These are phyloP conservation scores for Danio aesculapii DNA, from an alignment of 2,797 vertebrate genomes.

Conservation along the genomic window DNA sequence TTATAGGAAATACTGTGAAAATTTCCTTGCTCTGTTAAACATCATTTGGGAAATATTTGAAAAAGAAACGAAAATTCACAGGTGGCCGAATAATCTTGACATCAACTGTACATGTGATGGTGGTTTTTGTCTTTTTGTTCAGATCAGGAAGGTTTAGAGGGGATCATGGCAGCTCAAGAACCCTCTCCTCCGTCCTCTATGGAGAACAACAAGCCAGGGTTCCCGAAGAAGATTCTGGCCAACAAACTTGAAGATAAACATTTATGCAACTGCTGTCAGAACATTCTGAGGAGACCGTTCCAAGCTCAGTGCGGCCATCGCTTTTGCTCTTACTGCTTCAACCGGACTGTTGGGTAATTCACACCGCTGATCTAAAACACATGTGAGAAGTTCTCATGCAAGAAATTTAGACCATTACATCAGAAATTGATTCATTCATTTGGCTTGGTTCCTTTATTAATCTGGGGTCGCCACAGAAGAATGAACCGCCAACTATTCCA, in stretches of 20 bases:
- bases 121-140: neutral
- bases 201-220: conserved; percentile 91
- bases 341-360: conserved; percentile 89
- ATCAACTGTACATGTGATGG: too few relatives aligned
- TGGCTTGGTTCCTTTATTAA: too few relatives aligned
- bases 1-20: too few relatives aligned
- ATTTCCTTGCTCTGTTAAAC: too few relatives aligned
- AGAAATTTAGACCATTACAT: neutral
- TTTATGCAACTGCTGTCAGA: conserved; percentile 90
- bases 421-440: too few relatives aligned
- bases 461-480: too few relatives aligned
- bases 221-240: conserved; percentile 90
- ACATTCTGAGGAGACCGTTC: conserved; percentile 88
- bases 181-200: conserved; percentile 90
- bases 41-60: too few relatives aligned
- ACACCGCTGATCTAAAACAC: neutral
- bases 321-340: conserved; percentile 92
- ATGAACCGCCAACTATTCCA: too few relatives aligned
- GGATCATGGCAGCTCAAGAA: conserved; percentile 90
- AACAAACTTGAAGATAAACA: conserved; percentile 93
- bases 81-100: too few relatives aligned
- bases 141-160: conserved; percentile 55
- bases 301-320: conserved; percentile 97
- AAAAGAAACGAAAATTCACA: too few relatives aligned
- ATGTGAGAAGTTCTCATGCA: neutral